phyloP scores from a whole-genome alignment of 2,888 invertebrate species.

The Caenorhabditis angaria region DNA sequence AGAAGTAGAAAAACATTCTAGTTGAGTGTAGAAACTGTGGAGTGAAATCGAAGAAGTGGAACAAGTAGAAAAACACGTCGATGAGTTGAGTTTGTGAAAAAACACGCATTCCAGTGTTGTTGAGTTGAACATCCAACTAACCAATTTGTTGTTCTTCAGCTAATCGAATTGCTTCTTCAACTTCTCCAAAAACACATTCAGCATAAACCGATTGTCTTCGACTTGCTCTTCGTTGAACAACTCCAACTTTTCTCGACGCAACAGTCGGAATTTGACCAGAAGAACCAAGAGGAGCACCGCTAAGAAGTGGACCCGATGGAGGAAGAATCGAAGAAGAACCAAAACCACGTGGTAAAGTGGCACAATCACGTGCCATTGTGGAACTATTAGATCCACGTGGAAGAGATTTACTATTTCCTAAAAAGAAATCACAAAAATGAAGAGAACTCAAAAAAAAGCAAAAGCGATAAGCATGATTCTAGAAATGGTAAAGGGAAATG shows the following conservation, averaged over 20 bases:
- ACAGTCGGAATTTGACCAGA: slow-evolving; percentile 41
- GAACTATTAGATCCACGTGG: slow-evolving; percentile 34
- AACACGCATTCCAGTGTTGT: too few relatives aligned
- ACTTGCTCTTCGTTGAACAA: slow-evolving; percentile 48
- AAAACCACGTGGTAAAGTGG: slow-evolving; percentile 49
- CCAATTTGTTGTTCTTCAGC: slow-evolving; percentile 23
- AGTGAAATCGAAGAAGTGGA: too few relatives aligned
- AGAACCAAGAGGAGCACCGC: slow-evolving; percentile 32
- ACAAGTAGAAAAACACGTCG: too few relatives aligned
- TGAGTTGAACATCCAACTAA: slow-evolving; percentile 31
- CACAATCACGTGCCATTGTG: slow-evolving; percentile 39
- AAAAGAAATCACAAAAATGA: slow-evolving; percentile 21
- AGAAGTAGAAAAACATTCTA: background rate
- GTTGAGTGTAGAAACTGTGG: slow-evolving; percentile 7
- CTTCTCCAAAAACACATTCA: slow-evolving; percentile 50
- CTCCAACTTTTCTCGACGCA: slow-evolving; percentile 36
- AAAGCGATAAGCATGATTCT: slow-evolving; percentile 2
- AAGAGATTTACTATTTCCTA: slow-evolving; percentile 48
- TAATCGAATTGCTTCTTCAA: slow-evolving; percentile 35
- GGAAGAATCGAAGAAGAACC: slow-evolving; percentile 40
- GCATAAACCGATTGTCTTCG: slow-evolving; percentile 49
- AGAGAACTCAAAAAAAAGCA: slow-evolving; percentile 7
- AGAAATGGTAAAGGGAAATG: slow-evolving; percentile 1
- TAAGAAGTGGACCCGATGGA: slow-evolving; percentile 45
- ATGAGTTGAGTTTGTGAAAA: too few relatives aligned